phyloP scores from a whole-genome alignment of 2,888 invertebrate genomes.

The Archips xylosteana region DNA sequence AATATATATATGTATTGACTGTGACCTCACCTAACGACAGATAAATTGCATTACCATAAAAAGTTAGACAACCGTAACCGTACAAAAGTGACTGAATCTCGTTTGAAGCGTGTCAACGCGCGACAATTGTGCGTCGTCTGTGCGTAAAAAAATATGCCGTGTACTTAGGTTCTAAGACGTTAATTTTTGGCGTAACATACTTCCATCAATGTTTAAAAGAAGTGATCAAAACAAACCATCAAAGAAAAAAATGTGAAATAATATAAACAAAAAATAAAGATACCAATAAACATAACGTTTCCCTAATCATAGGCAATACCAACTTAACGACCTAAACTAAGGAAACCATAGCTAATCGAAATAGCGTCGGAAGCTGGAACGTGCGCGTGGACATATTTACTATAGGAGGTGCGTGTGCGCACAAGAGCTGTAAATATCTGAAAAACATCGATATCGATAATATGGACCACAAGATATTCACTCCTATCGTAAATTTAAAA shows the following conservation, averaged over 20 bases:
- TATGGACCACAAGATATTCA: too few species aligned
- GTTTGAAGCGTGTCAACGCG: too few species aligned
- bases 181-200: too few species aligned
- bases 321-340: slow-evolving; percentile 55
- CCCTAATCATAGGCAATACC: slow-evolving; percentile 58
- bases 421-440: slow-evolving; percentile 41
- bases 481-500: not conserved
- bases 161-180: too few species aligned
- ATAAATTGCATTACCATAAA: too few species aligned
- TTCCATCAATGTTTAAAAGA: too few species aligned
- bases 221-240: not conserved
- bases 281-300: slow-evolving; percentile 56
- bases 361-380: slow-evolving; percentile 77
- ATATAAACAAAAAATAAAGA: slow-evolving; percentile 51
- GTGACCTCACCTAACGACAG: too few species aligned
- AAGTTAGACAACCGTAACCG: too few species aligned
- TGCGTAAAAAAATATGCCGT: too few species aligned
- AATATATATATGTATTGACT: too few species aligned
- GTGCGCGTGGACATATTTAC: slow-evolving; percentile 74
- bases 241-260: slow-evolving; percentile 43
- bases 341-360: slow-evolving; percentile 71
- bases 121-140: too few species aligned
- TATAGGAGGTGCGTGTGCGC: slow-evolving; percentile 48
- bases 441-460: slow-evolving; percentile 17
- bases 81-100: too few species aligned